These are phyloP conservation scores for Ptilonorhynchus violaceus DNA, from an alignment of 2,113 vertebrate species.

Conservation along the genomic window DNA sequence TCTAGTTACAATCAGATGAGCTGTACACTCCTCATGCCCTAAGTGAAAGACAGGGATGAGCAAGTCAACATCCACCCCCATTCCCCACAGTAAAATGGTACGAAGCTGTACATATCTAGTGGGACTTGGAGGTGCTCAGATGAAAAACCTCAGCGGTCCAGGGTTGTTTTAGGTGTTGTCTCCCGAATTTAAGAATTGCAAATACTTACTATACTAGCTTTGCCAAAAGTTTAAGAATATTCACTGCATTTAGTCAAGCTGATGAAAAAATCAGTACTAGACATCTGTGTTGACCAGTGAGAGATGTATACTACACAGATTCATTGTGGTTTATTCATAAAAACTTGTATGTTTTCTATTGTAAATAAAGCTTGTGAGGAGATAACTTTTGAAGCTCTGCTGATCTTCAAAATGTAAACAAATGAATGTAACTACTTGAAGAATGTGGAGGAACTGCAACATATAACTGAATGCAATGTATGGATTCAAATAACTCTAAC, in stretches of 20 bases:
- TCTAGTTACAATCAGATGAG: slow-evolving; percentile 4
- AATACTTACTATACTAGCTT: background rate
- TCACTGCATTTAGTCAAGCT: background rate
- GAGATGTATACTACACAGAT: background rate
- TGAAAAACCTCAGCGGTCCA: background rate
- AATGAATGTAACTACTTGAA: background rate
- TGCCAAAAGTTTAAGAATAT: background rate
- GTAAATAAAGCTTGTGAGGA: background rate
- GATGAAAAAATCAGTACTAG: background rate
- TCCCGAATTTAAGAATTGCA: background rate
- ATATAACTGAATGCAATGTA: background rate
- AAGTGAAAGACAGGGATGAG: background rate
- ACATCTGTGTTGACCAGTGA: background rate
- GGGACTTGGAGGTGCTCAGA: background rate
- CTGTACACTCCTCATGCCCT: background rate
- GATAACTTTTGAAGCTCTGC: background rate
- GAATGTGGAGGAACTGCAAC: background rate
- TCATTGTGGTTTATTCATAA: background rate
- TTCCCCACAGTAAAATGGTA: background rate
- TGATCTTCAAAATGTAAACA: background rate
- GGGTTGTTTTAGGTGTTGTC: background rate
- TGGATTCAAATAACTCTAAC: background rate
- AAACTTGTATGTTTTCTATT: background rate
- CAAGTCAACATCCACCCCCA: background rate
- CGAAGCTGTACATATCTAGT: fast-evolving